Base-by-base conservation (phyloP, 2,113 vertebrate genomes). In the Axis porcinus region DNA sequence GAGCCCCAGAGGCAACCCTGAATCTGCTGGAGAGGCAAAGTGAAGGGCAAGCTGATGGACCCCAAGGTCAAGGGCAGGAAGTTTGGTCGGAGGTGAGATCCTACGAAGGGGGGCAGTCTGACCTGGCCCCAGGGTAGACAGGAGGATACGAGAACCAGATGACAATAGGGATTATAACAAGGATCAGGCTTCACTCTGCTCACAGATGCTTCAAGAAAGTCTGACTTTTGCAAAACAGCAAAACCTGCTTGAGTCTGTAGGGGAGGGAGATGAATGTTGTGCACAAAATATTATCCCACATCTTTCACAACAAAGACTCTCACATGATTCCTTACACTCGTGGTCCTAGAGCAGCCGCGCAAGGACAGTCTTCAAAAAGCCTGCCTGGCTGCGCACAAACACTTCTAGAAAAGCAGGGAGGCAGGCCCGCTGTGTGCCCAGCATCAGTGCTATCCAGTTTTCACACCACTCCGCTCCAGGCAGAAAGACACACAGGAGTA, bases 61-160 rank as follows among this genome's bases (percentile, higher is more conserved):
- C 76, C 82, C 97, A 96, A 93, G 96, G 97, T 95, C 96, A 96
- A 96, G 88, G 87, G n/a, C 96, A 94, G 62, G 55, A 54, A 78
- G 81, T 90, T 54, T 86, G 27, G 74, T 1, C 57, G 78, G 58
- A 89, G 40, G 43, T 3, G 0, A 97, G 79, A 58, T 86, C 11
- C 16, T 8, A 52, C 43, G 64, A 74, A 88, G 28, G 1, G 30
- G 52, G 55, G 28, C 30, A 47, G 43, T n/a, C 33, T 89, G 94
- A 83, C 90, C 96, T 43, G 54, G 92, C 95, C 90, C 43, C 7
- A 28, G 82, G 95, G 43, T 74, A 40, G 92, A 96, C 82, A 97
- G 85, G 17, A 50, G 70, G 52, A 82, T 25, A 25, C 13, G 45
- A 94, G 88, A 74, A 60, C 33, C 15, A 52, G 76, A 52, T 55